A percentile compares a stretch with the other conserved stretches of the same genome.
Evolutionary conservation across 2,888 invertebrate genomes (phyloP).

Genomic region (Sphecodes monilicornis): DNA sequence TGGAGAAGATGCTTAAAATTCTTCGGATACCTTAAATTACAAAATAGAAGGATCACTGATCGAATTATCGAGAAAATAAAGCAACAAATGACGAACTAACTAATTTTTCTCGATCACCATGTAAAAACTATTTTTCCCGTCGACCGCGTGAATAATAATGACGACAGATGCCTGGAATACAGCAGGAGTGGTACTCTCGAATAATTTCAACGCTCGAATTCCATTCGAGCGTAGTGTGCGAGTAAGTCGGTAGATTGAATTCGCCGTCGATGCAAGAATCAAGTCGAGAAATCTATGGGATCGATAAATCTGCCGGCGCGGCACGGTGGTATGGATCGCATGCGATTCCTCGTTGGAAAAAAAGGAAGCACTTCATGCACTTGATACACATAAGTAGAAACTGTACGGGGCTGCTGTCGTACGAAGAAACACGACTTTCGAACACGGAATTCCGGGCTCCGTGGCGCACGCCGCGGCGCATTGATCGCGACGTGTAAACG

Average conservation of each 20-base stretch:
- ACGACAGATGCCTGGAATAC: neutral
- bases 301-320: constrained; percentile 23
- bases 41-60: neutral
- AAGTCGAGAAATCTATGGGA: constrained; percentile 13
- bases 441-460: constrained; percentile 56
- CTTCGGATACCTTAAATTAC: neutral
- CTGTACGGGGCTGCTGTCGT: constrained; percentile 39
- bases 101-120: neutral
- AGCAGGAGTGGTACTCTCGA: neutral
- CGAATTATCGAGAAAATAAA: neutral
- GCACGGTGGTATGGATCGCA: neutral
- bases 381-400: constrained; percentile 44
- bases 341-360: constrained; percentile 25
- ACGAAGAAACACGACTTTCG: constrained; percentile 63
- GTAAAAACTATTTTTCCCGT: neutral
- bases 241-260: neutral
- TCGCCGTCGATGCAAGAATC: neutral
- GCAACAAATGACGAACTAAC: neutral
- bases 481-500: constrained; percentile 72
- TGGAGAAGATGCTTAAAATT: neutral
- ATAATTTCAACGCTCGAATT: neutral
- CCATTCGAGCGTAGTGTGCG: neutral
- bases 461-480: constrained; percentile 42
- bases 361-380: constrained; percentile 15
- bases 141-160: neutral